Evolutionary conservation across 2,113 vertebrate species (phyloP).

Genomic region (Rynchops niger): DNA sequence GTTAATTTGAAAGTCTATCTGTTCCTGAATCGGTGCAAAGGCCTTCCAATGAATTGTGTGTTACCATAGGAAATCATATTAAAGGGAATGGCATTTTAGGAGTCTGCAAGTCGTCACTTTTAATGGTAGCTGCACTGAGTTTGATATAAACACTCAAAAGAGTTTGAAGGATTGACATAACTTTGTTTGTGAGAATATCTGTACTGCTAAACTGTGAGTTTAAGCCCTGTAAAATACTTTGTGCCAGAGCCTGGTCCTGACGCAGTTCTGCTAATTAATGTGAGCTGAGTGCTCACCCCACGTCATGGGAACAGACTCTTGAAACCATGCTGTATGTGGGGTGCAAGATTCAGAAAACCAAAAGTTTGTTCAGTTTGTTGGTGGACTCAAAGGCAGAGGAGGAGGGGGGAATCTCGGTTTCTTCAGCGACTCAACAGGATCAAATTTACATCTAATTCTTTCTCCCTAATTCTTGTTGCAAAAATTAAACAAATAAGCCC

Average conservation of each 20-base stretch:
- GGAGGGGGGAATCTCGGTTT: background rate
- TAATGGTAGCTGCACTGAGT: background rate
- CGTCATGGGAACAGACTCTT: background rate
- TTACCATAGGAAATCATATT: slow-evolving; percentile 46
- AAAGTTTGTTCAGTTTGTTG: background rate
- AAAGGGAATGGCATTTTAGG: background rate
- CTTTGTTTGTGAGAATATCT: background rate
- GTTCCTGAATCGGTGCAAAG: slow-evolving; percentile 46
- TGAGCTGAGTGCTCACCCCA: background rate
- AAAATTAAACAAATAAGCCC: background rate
- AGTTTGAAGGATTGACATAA: background rate
- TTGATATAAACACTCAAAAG: background rate
- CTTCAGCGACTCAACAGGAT: background rate
- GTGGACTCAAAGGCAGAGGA: background rate
- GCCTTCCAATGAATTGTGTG: background rate
- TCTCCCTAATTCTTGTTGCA: background rate
- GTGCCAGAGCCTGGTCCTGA: background rate
- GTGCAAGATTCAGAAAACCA: background rate
- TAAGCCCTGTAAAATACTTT: background rate
- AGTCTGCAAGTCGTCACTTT: background rate
- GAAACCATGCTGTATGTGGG: accelerated
- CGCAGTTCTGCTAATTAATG: background rate
- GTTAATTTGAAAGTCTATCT: slow-evolving; percentile 35
- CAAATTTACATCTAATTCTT: background rate
- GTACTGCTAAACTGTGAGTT: background rate